phyloP scores from a whole-genome alignment of 2,113 vertebrate genomes.

The Urocitellus parryii region DNA sequence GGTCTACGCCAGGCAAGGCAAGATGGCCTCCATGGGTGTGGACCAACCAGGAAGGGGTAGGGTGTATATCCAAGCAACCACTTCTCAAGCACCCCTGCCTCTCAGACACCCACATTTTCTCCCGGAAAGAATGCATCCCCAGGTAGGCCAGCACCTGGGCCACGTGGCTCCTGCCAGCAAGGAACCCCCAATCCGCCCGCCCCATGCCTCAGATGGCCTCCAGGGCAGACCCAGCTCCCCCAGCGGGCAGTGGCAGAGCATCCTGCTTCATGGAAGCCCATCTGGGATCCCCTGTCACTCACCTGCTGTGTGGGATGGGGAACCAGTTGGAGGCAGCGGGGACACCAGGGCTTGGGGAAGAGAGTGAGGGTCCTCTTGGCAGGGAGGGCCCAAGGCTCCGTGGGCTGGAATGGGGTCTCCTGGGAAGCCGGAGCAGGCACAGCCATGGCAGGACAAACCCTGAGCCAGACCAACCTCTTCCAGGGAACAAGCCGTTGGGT shows the following conservation, averaged over 20 bases:
- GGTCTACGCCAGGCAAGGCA: not conserved
- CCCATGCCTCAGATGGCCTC: not conserved
- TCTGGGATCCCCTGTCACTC: not conserved
- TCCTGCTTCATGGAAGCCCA: too few species aligned
- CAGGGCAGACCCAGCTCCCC: not conserved
- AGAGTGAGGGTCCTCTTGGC: not conserved
- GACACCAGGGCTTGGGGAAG: fast-evolving
- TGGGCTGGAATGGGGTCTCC: not conserved
- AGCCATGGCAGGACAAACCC: not conserved
- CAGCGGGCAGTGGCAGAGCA: not conserved
- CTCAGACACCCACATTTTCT: not conserved
- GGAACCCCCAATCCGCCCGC: not conserved
- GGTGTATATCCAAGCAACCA: not conserved
- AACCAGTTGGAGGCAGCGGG: too few species aligned
- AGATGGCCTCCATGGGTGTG: not conserved
- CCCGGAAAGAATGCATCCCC: not conserved
- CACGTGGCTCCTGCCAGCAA: not conserved
- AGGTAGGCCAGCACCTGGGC: not conserved
- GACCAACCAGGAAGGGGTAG: not conserved
- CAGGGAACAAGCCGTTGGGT: fast-evolving
- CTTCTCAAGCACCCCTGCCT: not conserved
- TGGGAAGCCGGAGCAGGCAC: not conserved
- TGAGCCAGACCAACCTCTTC: not conserved
- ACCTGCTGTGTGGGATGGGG: not conserved
- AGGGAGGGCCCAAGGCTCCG: not conserved